phyloP scores from a whole-genome alignment of 1,140 invertebrate genomes.

The Drosophila albomicans region DNA sequence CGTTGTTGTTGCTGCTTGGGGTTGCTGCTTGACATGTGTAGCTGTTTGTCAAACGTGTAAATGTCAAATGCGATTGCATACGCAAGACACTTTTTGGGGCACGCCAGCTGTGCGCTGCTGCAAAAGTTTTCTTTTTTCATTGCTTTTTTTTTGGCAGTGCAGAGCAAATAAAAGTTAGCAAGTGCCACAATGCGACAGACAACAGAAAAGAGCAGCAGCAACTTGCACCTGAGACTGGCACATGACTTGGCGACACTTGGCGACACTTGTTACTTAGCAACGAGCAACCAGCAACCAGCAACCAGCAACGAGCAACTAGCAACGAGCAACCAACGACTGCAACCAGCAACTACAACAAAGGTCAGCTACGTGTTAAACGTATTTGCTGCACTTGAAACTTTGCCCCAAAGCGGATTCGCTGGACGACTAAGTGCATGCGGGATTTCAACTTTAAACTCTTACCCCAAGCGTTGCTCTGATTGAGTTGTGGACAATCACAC shows the following conservation, averaged over 20 bases:
- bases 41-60: conserved; percentile 53
- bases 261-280: conserved; percentile 36
- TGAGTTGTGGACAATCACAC: conserved; percentile 44
- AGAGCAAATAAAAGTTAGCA: conserved; percentile 63
- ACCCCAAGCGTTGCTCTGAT: conserved; percentile 56
- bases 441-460: conserved; percentile 65
- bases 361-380: conserved; percentile 69
- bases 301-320: background rate
- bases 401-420: conserved; percentile 51
- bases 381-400: conserved; percentile 72
- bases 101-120: background rate
- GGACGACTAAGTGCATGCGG: conserved; percentile 66
- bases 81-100: conserved; percentile 5
- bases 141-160: conserved; percentile 13
- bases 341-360: conserved; percentile 13
- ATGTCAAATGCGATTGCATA: conserved; percentile 61
- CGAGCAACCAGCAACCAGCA: background rate
- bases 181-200: conserved; percentile 60
- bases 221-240: conserved; percentile 55
- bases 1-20: no score
- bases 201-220: conserved; percentile 2
- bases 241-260: conserved; percentile 33
- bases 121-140: conserved; percentile 58
- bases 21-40: conserved; percentile 50
- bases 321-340: background rate